Conservation (phyloP, 2,888 invertebrate species). For the Onthophagus sagittarius region DNA sequence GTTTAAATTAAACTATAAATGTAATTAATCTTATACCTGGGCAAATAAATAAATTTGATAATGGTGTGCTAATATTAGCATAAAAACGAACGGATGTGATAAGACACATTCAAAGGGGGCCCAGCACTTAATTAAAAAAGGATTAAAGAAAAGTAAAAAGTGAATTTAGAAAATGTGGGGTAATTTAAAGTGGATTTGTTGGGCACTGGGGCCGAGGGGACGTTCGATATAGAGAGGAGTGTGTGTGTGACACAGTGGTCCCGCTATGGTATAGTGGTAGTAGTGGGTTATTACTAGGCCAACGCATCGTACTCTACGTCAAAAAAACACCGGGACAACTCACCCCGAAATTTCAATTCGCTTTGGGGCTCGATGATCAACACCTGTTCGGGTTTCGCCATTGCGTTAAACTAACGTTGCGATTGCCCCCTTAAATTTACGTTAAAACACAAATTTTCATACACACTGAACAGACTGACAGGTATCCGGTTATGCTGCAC, state of each 20-base stretch:
- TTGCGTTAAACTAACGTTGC: constrained; percentile 39
- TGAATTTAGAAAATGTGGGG: background rate
- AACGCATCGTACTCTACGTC: constrained; percentile 19
- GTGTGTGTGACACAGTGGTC: background rate
- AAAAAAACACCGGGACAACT: constrained; percentile 48
- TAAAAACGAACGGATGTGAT: too few relatives aligned
- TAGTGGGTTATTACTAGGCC: constrained; percentile 18
- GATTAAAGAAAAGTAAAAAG: background rate
- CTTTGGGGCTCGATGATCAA: constrained; percentile 82
- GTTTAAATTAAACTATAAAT: background rate
- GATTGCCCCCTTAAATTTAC: constrained; percentile 36
- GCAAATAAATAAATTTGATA: too few relatives aligned
- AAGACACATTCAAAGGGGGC: too few relatives aligned
- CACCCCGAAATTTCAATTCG: constrained; percentile 89
- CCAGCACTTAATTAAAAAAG: too few relatives aligned
- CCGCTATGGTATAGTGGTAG: background rate
- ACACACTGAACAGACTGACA: constrained; percentile 38
- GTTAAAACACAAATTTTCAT: constrained; percentile 35
- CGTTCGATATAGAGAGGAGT: too few relatives aligned
- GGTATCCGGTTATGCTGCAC: constrained; percentile 45
- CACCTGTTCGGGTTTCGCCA: constrained; percentile 73
- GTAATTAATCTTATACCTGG: too few relatives aligned
- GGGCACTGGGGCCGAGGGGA: background rate
- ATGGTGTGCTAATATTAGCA: too few relatives aligned
- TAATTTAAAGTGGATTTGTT: background rate